A percentile compares a stretch with the other conserved stretches of the same genome.
Evolutionary conservation across 2,888 invertebrate species (phyloP).

Genomic region (Yponomeuta sedellus): DNA sequence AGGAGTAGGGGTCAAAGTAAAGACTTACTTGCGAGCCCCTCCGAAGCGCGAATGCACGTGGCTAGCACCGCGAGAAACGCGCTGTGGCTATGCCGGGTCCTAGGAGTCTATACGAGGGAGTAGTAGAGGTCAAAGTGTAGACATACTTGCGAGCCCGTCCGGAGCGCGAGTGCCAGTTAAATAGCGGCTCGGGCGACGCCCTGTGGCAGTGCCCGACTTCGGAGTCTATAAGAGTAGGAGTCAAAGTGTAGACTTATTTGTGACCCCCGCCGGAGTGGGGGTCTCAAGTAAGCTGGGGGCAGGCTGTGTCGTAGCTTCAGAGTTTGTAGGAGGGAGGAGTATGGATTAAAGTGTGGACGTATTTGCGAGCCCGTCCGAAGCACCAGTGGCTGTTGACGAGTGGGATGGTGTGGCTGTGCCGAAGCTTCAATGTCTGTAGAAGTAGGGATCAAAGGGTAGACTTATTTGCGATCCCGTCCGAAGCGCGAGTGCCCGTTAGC

Average conservation of each 20-base stretch:
- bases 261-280: too few species aligned
- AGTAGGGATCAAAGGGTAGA: not conserved
- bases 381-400: conserved; percentile 31
- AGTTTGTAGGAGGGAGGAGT: not conserved
- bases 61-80: too few species aligned
- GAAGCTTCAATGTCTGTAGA: conserved; percentile 54
- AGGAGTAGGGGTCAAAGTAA: not conserved
- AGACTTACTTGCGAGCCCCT: too few species aligned
- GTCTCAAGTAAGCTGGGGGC: conserved; percentile 30
- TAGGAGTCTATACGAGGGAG: too few species aligned
- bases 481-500: conserved; percentile 28
- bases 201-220: conserved; percentile 58
- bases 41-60: too few species aligned
- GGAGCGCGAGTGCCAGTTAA: conserved; percentile 27
- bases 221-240: conserved; percentile 41
- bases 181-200: conserved; percentile 38
- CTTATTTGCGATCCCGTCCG: not conserved
- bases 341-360: not conserved
- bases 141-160: not conserved
- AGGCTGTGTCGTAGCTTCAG: conserved; percentile 21
- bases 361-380: not conserved
- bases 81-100: too few species aligned
- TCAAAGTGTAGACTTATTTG: too few species aligned
- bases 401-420: conserved; percentile 44
- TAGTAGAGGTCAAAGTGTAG: not conserved